Evolutionary conservation across 1,140 invertebrate species (phyloP), one percentile per base, ranked within the genome.

Genomic region (Sweltsa coloradensis): DNA sequence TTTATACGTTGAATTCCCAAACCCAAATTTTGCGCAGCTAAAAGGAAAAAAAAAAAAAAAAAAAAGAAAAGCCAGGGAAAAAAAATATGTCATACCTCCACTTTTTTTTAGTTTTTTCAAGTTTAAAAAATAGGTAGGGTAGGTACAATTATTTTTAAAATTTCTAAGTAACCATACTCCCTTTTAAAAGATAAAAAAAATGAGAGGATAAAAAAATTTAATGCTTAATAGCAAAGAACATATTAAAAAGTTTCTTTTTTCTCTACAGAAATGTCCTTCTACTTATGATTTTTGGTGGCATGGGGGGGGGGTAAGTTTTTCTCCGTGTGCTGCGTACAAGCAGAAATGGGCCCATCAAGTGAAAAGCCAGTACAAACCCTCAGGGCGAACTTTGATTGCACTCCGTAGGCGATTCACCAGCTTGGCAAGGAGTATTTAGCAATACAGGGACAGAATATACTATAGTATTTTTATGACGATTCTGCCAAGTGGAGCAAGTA

Each of bases 331-430:
- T 81, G 78, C 3, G 67, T 75, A 14, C 70, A 75, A 43, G 79
- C 79, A 0, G 78, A 81, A 51, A 72, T 71, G 50, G 75, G 79
- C 1, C 81, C 78, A 5, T 77, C 76, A 18, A 78, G 75, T 53
- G 75, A 78, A 78, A 61, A 76, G 81, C 3, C 76, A 80, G 53
- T 75, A 78, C 50, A 72, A 79, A 55, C 71, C 79, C 51, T 74
- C 79, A 56, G 79, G 79, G 34, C 76, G 76, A 50, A 78, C 69
- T 48, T 63, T 81, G 24, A 80, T 82, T 82, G 79, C 57, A 60
- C 78, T 25, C 57, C 68, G 9, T 78, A 24, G 40, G 24, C 5
- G 19, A 2, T 16, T 18, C 40, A 41, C 13, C 1, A 1, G 14
- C 29, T 31, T 31, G 14, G 1, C 11, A 11, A 31, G 14, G 13